Percentiles rank a stretch among this genome's conserved stretches.
Evolutionary conservation across 2,888 invertebrate genomes (phyloP).

Genomic region (Resseliella maxima): DNA sequence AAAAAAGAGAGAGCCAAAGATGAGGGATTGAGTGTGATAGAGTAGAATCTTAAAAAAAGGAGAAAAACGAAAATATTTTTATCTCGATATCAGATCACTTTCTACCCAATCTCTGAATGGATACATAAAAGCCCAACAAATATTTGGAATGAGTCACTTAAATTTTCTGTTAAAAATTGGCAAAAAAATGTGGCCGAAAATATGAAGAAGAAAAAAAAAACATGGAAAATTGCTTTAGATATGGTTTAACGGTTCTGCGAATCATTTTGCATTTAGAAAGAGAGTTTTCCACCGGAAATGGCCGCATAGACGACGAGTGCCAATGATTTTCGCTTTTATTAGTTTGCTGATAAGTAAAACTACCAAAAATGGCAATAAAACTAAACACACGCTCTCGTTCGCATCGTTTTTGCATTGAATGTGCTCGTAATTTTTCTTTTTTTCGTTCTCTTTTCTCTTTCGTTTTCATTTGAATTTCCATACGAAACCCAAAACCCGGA

Average conservation of each 20-base stretch:
- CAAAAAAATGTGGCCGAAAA: background rate
- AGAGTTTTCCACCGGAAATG: background rate
- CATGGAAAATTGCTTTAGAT: background rate
- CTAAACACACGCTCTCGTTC: constrained; percentile 1
- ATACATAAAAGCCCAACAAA: no score
- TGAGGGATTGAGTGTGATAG: no score
- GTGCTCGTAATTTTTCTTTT: background rate
- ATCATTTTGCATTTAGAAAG: background rate
- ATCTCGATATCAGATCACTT: no score
- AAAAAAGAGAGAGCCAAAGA: no score
- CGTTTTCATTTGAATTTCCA: background rate
- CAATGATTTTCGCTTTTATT: constrained; percentile 34
- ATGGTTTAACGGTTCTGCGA: background rate
- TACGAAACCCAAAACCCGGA: background rate
- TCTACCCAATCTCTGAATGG: no score
- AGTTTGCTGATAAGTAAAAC: constrained; percentile 27
- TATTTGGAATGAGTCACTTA: no score
- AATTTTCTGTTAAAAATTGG: no score
- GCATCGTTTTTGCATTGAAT: background rate
- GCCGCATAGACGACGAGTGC: background rate
- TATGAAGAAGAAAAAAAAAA: no score
- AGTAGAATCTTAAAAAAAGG: no score
- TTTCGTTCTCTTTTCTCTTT: background rate
- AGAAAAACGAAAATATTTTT: no score
- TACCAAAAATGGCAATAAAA: constrained; percentile 9